phyloP scores from a whole-genome alignment of 2,888 invertebrate species.

The Ceriagrion tenellum region DNA sequence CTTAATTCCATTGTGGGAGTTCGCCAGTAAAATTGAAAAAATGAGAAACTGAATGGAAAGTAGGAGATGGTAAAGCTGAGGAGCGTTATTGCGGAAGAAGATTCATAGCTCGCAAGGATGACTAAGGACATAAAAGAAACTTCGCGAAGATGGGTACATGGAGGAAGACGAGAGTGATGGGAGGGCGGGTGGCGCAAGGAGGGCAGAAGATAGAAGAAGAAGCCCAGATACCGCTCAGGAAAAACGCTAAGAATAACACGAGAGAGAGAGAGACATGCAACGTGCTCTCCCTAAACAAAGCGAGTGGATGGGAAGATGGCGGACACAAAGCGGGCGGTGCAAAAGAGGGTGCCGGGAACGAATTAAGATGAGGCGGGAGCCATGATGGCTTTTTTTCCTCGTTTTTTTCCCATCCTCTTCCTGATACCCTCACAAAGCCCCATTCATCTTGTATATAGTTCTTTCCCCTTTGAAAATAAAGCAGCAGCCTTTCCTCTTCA shows the following conservation, averaged over 20 bases:
- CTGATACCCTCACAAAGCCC: background rate
- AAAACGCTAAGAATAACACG: background rate
- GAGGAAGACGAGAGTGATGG: background rate
- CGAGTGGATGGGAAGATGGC: background rate
- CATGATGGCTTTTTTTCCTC: background rate
- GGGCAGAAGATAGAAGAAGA: background rate
- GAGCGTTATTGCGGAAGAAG: background rate
- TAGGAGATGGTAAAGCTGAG: background rate
- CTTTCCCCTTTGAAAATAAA: constrained; percentile 35
- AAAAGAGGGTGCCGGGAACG: constrained; percentile 8
- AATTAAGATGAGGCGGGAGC: constrained; percentile 32
- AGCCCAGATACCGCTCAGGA: background rate
- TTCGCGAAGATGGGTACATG: background rate
- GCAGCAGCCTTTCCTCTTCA: constrained; percentile 22
- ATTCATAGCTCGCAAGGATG: background rate
- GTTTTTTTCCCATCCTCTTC: background rate
- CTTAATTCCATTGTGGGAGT: background rate
- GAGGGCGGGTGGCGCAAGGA: background rate
- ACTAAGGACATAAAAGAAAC: background rate
- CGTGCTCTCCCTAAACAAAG: background rate
- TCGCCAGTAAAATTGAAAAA: background rate
- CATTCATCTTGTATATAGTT: constrained; percentile 39
- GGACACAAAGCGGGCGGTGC: constrained; percentile 9
- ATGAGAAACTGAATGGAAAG: background rate
- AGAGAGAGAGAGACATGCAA: background rate